Base-by-base conservation (phyloP, 2,113 vertebrate genomes). In the Mus pahari region DNA sequence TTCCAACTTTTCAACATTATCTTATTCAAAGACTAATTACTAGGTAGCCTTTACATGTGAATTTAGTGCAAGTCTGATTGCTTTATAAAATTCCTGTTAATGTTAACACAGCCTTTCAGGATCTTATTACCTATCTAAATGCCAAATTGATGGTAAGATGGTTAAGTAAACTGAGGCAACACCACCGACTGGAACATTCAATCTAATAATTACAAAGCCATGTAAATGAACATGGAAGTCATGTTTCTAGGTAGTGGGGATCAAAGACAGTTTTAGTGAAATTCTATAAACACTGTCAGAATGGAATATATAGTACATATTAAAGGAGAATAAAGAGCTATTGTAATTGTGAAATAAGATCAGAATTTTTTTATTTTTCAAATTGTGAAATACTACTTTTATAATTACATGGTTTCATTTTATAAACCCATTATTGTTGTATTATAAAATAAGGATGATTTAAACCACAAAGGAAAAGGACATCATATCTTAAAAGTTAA, bases 361-460 rank as follows among this genome's bases (percentile, higher is more conserved):
- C 86, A 68, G 16, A 96, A 95, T 64, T 82, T 97, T 94, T 36
- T 70, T 53, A 1, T 94, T n/a, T 90, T 89, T 45, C 53, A 83
- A 91, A 91, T 91, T 50, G 7, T 58, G 10, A 74, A 79, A 68
- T 42, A 77, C 91, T 89, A 77, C n/a, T 78, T 81, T 89, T 83
- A 91, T 90, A 92, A 91, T 94, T 78, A 77, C 86, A 73, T 81
- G 48, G 48, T 92, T 90, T 94, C 70, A 82, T 91, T 97, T 89
- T 89, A 83, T 83, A 87, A 91, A 77, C n/a, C 81, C 17, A n/a
- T 68, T 19, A 50, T 48, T 33, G 73, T 94, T 91, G 10, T 58
- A 68, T 60, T 86, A 86, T 77, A 64, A 92, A 91, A 77, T 89
- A 55, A 79, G 36, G 58, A 33, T 92, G 4, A 74, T 94, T 70